Percentiles rank a stretch among this genome's conserved stretches.
These are phyloP conservation scores for Pyrrhia umbra DNA, from an alignment of 2,888 invertebrate species.

Conservation along the genomic window DNA sequence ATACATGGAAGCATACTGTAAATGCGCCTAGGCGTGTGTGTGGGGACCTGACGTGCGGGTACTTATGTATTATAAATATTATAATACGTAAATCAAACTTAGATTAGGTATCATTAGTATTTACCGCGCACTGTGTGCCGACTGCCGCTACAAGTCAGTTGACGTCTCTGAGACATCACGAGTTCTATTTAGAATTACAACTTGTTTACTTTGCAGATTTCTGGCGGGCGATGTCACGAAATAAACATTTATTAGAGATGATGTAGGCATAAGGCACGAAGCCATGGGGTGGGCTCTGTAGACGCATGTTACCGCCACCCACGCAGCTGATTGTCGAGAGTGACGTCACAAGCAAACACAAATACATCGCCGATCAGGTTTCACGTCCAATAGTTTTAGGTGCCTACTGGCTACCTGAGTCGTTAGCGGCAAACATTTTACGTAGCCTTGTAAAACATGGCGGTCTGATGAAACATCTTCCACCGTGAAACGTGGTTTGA, in stretches of 20 bases:
- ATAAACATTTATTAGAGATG: not conserved
- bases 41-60: too few species aligned
- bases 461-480: conserved; percentile 7
- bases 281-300: not conserved
- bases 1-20: too few species aligned
- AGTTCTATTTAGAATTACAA: not conserved
- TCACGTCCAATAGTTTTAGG: conserved; percentile 23
- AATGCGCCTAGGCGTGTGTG: too few species aligned
- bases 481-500: conserved; percentile 4
- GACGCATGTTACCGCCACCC: conserved; percentile 10
- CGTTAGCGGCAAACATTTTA: conserved; percentile 25
- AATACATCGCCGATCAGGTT: conserved; percentile 35
- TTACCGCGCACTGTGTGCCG: too few species aligned
- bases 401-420: conserved; percentile 37
- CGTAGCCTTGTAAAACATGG: conserved; percentile 33
- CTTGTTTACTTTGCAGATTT: too few species aligned
- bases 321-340: not conserved
- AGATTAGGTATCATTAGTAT: too few species aligned
- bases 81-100: too few species aligned
- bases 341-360: conserved; percentile 10
- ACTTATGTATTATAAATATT: too few species aligned
- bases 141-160: not conserved
- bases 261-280: not conserved
- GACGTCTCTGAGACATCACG: not conserved
- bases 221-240: not conserved